A percentile compares a stretch with the other conserved stretches of the same genome.
These are phyloP conservation scores for Temnopleurus reevesii DNA, from an alignment of 53 echinoderm and acorn worm genomes.

Conservation along the genomic window DNA sequence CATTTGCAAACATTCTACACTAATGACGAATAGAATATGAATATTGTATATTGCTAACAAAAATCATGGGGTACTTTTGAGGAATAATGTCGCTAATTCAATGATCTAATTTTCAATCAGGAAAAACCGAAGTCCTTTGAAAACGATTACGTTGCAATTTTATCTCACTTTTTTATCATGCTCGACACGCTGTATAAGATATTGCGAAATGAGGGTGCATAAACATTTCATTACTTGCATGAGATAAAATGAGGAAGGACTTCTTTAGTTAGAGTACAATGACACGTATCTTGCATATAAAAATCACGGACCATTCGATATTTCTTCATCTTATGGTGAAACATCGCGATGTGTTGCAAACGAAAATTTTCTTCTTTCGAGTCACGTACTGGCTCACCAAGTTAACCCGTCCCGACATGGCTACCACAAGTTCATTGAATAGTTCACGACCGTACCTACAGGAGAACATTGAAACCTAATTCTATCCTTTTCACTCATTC, in stretches of 20 bases:
- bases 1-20: no score
- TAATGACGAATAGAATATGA: no score
- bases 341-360: neutral
- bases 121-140: no score
- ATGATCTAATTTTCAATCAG: no score
- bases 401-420: neutral
- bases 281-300: neutral
- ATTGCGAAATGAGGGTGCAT: neutral
- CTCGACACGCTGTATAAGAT: no score
- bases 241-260: neutral
- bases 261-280: neutral
- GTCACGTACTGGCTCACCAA: neutral
- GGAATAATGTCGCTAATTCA: no score
- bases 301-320: neutral
- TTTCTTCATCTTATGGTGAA: neutral
- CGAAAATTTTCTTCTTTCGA: constrained; percentile 16
- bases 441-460: neutral
- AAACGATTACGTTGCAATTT: no score
- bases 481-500: no score
- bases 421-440: neutral
- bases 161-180: no score
- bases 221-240: neutral
- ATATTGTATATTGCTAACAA: no score
- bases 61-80: no score
- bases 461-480: no score